Conservation (phyloP, 2,113 vertebrate genomes). For the Menura novaehollandiae region DNA sequence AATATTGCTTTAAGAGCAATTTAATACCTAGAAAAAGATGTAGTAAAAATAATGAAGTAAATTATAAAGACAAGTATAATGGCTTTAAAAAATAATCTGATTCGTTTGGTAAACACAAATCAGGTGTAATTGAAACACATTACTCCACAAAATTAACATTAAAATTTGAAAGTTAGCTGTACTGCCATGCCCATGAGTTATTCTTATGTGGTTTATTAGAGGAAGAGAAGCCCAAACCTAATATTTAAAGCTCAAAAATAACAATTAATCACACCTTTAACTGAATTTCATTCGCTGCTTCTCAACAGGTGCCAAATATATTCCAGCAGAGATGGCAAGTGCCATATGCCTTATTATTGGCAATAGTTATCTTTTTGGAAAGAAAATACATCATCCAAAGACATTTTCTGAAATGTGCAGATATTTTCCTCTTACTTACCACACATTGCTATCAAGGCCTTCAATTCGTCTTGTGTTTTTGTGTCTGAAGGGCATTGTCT, state of each 20-base stretch:
- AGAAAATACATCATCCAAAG: not conserved
- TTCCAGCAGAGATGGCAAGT: not conserved
- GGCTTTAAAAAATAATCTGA: not conserved
- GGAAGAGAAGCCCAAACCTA: not conserved
- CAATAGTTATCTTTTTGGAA: not conserved
- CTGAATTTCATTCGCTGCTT: not conserved
- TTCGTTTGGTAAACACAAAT: not conserved
- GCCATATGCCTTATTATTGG: not conserved
- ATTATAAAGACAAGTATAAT: not conserved
- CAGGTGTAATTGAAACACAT: not conserved
- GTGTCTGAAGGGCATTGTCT: slow-evolving; percentile 81
- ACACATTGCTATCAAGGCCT: slow-evolving; percentile 90
- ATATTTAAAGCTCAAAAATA: not conserved
- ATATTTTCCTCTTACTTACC: slow-evolving; percentile 76
- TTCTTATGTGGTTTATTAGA: not conserved
- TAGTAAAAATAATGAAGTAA: not conserved
- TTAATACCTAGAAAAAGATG: not conserved
- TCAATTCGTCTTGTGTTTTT: slow-evolving; percentile 87
- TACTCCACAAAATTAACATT: not conserved
- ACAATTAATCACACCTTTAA: not conserved
- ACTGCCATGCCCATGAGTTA: not conserved
- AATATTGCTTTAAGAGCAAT: not conserved
- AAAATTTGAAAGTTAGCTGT: not conserved
- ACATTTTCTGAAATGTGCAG: not conserved
- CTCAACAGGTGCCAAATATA: not conserved